Percentiles rank a stretch among this genome's conserved stretches.
These are phyloP conservation scores for Trachemys scripta DNA, from an alignment of 2,113 vertebrate species.

Conservation along the genomic window DNA sequence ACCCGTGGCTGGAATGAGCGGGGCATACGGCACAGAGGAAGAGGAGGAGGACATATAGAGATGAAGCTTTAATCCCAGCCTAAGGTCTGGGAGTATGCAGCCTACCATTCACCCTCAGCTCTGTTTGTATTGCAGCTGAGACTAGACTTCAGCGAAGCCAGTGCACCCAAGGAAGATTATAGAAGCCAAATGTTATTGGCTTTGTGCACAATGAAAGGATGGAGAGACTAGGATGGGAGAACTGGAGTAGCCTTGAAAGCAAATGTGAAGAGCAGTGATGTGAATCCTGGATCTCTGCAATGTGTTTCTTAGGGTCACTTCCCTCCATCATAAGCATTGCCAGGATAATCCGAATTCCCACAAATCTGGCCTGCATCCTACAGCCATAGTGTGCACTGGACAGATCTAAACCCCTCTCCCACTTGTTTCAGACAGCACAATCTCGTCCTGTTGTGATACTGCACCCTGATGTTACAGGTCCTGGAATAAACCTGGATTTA, in stretches of 20 bases:
- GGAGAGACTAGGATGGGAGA: background rate
- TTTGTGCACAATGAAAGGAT: background rate
- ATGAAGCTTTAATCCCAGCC: background rate
- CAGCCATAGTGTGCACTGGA: background rate
- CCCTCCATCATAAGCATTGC: background rate
- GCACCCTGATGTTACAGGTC: background rate
- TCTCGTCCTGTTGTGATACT: background rate
- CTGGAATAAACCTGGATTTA: background rate
- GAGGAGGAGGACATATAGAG: background rate
- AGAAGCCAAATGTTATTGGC: background rate
- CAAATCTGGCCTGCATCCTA: background rate
- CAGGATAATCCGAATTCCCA: background rate
- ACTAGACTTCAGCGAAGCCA: background rate
- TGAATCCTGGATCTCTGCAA: background rate
- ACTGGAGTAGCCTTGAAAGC: background rate
- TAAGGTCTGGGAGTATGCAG: background rate
- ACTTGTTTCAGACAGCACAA: background rate
- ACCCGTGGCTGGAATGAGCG: background rate
- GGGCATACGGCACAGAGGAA: background rate
- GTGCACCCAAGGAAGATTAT: background rate
- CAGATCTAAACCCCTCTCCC: background rate
- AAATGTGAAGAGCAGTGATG: background rate
- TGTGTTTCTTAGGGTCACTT: background rate
- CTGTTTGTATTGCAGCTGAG: background rate
- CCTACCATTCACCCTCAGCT: background rate